Evolutionary conservation across 2,797 vertebrate genomes (phyloP), one percentile per base, ranked within the genome.

Genomic region (Oryzias dopingdopingensis): DNA sequence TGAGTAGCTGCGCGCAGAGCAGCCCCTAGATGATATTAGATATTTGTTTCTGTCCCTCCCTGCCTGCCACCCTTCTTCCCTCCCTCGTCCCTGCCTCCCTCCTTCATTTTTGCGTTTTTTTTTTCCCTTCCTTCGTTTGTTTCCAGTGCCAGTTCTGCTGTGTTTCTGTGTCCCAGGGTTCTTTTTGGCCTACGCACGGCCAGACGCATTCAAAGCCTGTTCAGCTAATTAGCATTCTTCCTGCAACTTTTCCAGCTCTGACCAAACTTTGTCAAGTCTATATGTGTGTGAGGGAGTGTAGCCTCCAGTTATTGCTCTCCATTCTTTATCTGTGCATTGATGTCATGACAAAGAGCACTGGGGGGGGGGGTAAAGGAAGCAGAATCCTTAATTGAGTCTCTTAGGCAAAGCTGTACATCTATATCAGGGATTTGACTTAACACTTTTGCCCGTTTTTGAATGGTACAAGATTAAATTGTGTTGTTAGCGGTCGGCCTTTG

Each of bases 141-240:
- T 87, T 91, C 86, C 81, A 83, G 84, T 92, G 89, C 90, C 91
- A 92, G 91, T 91, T 91, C 89, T 88, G 88, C 86, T 88, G 85
- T 81, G 82, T 89, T 83, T 90, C 89, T 90, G 88, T 89, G 86
- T 91, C 88, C 87, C 81, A 81, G 82, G 80, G 87, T 88, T 87
- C 83, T 85, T 85, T 86, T 87, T 89, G 90, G 89, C 89, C 90
- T 87, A 77, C 86, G 76, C 85, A 80, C 62, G 84, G 81, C 83
- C 88, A 89, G 85, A 82, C 82, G 81, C 66, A 89, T 92, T 92
- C 89, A 92, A 93, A 92, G 89, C 84, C 71, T 79, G 81, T 74
- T 78, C 81, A 62, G 77, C 82, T 88, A 87, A 91, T 91, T 92
- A 87, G 76, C 82, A 88, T 89, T 89, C 89, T 86, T 87, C 85